Percentiles rank a stretch among this genome's conserved stretches.
These are phyloP conservation scores for Ommatoiulus sabulosus DNA, from an alignment of 2,888 invertebrate species.

Conservation along the genomic window DNA sequence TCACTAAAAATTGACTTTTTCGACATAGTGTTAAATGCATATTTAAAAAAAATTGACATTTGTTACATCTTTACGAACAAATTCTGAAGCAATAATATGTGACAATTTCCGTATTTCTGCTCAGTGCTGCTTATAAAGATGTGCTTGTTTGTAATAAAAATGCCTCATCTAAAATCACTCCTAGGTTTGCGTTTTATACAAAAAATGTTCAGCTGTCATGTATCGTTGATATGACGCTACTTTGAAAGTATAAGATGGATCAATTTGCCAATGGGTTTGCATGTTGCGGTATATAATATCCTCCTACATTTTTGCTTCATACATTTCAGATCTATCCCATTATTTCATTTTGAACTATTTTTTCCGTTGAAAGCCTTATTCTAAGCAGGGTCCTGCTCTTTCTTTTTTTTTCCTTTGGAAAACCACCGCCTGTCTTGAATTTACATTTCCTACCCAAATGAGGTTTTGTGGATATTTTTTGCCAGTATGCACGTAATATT, in stretches of 20 bases:
- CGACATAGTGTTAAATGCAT: too few species aligned
- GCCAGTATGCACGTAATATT: not conserved
- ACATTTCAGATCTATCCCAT: not conserved
- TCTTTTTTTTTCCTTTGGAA: not conserved
- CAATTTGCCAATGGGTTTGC: not conserved
- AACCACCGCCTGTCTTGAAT: constrained; percentile 27
- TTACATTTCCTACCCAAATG: constrained; percentile 15
- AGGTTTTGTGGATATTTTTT: not conserved
- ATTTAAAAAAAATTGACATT: too few species aligned
- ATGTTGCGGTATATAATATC: too few species aligned
- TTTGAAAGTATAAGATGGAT: constrained; percentile 14
- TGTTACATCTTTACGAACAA: too few species aligned
- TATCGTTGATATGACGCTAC: not conserved
- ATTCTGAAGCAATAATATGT: too few species aligned
- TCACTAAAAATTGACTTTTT: too few species aligned
- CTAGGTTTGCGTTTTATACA: too few species aligned
- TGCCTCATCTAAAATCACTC: not conserved
- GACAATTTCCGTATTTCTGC: too few species aligned
- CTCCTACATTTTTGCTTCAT: not conserved
- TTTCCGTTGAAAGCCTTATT: not conserved
- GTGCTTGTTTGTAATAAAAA: not conserved
- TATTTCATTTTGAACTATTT: not conserved
- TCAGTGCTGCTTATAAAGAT: too few species aligned
- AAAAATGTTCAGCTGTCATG: not conserved
- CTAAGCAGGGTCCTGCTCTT: not conserved